phyloP scores from a whole-genome alignment of 2,797 vertebrate genomes.

The Labeo calbasu region DNA sequence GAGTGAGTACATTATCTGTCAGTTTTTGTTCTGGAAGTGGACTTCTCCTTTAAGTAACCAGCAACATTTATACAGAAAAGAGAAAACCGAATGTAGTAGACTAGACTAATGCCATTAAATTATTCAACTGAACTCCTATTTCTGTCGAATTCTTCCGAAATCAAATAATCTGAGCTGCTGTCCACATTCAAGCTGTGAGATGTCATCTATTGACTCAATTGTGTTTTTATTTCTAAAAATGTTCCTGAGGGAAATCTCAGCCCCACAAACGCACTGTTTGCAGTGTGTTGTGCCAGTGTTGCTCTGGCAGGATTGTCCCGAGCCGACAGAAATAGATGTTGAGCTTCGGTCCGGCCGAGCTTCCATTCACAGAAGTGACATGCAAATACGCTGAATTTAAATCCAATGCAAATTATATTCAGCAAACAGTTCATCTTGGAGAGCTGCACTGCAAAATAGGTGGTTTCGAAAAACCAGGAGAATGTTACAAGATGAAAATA shows the following conservation, averaged over 20 bases:
- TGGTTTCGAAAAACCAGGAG: neutral
- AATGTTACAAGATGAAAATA: neutral
- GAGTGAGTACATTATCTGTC: too few relatives aligned
- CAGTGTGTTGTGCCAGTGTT: neutral
- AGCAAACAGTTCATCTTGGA: neutral
- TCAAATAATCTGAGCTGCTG: neutral
- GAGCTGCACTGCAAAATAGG: neutral
- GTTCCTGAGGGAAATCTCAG: neutral
- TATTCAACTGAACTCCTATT: neutral
- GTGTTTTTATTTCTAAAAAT: neutral
- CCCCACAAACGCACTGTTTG: neutral
- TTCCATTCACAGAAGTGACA: constrained; percentile 16
- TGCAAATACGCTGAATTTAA: neutral
- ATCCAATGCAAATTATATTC: neutral
- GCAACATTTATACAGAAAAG: neutral
- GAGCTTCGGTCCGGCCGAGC: neutral
- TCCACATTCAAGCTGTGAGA: neutral
- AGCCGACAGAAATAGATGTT: constrained; percentile 25
- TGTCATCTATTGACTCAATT: neutral
- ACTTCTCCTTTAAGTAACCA: neutral
- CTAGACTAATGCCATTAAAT: neutral
- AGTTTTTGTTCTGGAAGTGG: too few relatives aligned
- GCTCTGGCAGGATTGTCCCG: neutral
- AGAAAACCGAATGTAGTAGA: neutral
- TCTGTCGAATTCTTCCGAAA: neutral